These are phyloP conservation scores for Pandemis heparana DNA, from an alignment of 2,888 invertebrate species.

Conservation along the genomic window DNA sequence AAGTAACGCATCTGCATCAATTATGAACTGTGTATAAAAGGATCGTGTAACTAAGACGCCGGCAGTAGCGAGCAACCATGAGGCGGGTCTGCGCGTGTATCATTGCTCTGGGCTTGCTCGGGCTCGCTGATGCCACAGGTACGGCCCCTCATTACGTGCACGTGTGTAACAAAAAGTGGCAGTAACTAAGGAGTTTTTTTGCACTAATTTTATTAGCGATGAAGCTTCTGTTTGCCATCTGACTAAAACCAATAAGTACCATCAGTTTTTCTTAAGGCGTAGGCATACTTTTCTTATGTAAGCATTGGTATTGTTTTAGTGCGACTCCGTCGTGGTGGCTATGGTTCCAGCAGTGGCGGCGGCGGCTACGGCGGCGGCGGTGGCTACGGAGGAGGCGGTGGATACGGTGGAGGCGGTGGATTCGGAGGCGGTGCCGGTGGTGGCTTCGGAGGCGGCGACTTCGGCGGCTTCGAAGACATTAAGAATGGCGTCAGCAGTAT, in stretches of 20 bases:
- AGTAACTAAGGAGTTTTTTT: conserved; percentile 1
- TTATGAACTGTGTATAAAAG: conserved; percentile 73
- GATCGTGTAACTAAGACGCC: conserved; percentile 55
- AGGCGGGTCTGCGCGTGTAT: conserved; percentile 56
- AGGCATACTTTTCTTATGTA: background rate
- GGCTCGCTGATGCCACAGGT: conserved; percentile 53
- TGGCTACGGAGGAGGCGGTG: conserved; percentile 31
- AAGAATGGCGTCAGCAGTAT: conserved; percentile 43
- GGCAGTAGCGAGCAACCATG: conserved; percentile 62
- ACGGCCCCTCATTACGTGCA: conserved; percentile 18
- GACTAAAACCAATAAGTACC: background rate
- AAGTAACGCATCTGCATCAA: conserved; percentile 59
- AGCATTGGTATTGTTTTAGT: conserved; percentile 57
- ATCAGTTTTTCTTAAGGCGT: no score
- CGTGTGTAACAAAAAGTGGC: conserved; percentile 3
- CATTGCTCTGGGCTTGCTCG: conserved; percentile 52
- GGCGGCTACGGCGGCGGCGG: conserved; percentile 43
- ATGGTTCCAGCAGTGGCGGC: conserved; percentile 54
- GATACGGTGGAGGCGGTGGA: conserved; percentile 26
- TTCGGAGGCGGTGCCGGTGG: conserved; percentile 35
- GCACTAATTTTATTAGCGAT: conserved; percentile 7
- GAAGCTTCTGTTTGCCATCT: background rate
- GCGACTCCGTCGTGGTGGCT: conserved; percentile 65
- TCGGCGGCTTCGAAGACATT: conserved; percentile 41
- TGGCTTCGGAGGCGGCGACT: conserved; percentile 34